Conservation (phyloP, 2,797 vertebrate species). For the Pangasius djambal region DNA sequence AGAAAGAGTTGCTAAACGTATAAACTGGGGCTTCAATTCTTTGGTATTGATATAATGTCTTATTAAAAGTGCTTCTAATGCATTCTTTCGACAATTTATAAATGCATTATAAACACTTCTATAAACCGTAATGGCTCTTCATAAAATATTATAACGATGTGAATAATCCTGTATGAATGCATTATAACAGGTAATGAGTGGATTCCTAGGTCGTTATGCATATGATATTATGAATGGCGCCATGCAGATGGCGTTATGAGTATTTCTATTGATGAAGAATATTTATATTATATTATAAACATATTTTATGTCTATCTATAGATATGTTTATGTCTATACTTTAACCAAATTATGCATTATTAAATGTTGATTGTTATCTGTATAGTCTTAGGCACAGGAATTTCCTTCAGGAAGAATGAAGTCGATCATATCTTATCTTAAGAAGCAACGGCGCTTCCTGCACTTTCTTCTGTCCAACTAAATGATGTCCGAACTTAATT, state of each 20-base stretch:
- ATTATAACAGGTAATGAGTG: background rate
- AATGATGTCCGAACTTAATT: slow-evolving; percentile 71
- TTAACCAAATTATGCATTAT: no score
- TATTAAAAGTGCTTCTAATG: background rate
- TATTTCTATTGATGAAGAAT: background rate
- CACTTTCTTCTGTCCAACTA: slow-evolving; percentile 73
- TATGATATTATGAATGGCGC: no score
- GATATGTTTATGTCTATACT: no score
- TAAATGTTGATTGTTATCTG: slow-evolving; percentile 64
- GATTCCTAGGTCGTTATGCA: background rate
- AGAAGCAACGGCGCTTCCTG: slow-evolving; percentile 74
- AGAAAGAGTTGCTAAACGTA: background rate
- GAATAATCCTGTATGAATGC: background rate
- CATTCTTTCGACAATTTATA: background rate
- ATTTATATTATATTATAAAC: background rate
- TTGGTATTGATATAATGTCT: background rate
- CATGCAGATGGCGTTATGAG: no score
- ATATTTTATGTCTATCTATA: background rate
- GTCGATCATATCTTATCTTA: slow-evolving; percentile 20
- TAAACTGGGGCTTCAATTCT: background rate
- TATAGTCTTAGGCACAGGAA: slow-evolving; percentile 30
- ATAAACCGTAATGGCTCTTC: background rate
- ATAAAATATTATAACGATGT: no score
- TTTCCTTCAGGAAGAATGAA: slow-evolving; percentile 57
- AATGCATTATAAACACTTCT: background rate